Evolutionary conservation across 2,113 vertebrate genomes (phyloP).

Genomic region (Chloropsis cyanopogon): DNA sequence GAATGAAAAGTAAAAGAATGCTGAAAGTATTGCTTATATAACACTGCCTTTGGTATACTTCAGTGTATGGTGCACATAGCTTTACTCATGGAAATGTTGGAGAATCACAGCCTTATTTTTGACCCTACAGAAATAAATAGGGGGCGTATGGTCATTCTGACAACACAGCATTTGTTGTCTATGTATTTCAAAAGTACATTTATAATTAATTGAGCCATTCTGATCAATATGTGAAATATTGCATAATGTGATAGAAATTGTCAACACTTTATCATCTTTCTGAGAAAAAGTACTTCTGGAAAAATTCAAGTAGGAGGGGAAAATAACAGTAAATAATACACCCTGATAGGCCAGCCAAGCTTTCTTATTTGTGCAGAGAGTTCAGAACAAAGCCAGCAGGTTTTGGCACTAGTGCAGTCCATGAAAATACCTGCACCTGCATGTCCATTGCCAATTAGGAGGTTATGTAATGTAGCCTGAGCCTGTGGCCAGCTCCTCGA

Average conservation of each 20-base stretch:
- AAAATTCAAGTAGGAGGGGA: background rate
- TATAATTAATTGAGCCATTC: background rate
- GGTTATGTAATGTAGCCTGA: background rate
- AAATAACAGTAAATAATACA: background rate
- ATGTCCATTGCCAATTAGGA: background rate
- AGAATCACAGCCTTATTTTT: background rate
- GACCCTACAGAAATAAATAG: background rate
- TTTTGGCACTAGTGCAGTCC: background rate
- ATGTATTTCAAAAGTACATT: background rate
- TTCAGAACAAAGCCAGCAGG: background rate
- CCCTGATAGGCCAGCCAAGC: background rate
- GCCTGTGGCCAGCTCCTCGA: background rate
- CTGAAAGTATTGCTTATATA: background rate
- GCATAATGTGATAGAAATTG: background rate
- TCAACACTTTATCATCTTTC: background rate
- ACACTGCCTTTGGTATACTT: background rate
- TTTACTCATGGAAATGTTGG: background rate
- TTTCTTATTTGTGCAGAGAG: background rate
- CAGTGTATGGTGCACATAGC: rapidly evolving
- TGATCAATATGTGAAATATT: background rate
- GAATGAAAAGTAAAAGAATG: background rate
- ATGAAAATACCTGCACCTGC: background rate
- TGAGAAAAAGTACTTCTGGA: background rate
- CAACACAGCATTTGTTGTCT: background rate
- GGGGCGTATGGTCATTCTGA: background rate